phyloP scores from a whole-genome alignment of 1,140 invertebrate genomes.

The Battus philenor region DNA sequence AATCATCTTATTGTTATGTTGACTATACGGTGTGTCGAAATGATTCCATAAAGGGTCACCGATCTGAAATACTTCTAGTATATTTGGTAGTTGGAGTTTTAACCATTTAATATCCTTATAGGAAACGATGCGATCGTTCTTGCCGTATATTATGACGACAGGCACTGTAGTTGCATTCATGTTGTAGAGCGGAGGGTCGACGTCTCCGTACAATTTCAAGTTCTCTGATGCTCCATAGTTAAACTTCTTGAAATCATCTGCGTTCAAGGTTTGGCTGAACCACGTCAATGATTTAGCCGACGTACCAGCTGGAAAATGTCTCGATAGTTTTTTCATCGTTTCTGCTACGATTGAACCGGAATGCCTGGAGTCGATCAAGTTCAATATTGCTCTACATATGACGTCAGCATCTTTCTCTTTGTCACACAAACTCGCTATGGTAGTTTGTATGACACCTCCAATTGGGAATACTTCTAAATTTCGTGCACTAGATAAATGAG shows the following conservation, averaged over 20 bases:
- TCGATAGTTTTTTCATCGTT: constrained; percentile 43
- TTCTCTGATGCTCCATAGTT: constrained; percentile 74
- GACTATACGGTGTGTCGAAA: constrained; percentile 44
- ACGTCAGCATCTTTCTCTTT: constrained; percentile 19
- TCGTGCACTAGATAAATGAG: constrained; percentile 17
- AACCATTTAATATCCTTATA: constrained; percentile 46
- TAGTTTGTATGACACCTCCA: constrained; percentile 31
- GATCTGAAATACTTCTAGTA: constrained; percentile 35
- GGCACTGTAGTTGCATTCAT: constrained; percentile 71
- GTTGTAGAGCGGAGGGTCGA: constrained; percentile 71
- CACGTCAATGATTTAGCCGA: constrained; percentile 82
- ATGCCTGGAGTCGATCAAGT: constrained; percentile 33
- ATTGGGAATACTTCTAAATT: constrained; percentile 35
- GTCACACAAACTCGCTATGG: constrained; percentile 37
- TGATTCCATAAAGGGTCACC: constrained; percentile 52
- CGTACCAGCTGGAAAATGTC: constrained; percentile 84
- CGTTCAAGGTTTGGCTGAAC: constrained; percentile 73
- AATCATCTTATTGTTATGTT: constrained; percentile 30
- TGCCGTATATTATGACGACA: constrained; percentile 45
- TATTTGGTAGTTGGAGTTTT: constrained; percentile 36
- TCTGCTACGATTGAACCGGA: constrained; percentile 36
- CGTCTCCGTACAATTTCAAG: constrained; percentile 65
- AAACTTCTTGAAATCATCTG: constrained; percentile 67
- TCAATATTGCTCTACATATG: constrained; percentile 23
- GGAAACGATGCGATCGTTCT: constrained; percentile 50